Percentiles rank a stretch among this genome's conserved stretches.
These are phyloP conservation scores for Ceyx margarethae DNA, from an alignment of 2,113 vertebrate species.

Conservation along the genomic window DNA sequence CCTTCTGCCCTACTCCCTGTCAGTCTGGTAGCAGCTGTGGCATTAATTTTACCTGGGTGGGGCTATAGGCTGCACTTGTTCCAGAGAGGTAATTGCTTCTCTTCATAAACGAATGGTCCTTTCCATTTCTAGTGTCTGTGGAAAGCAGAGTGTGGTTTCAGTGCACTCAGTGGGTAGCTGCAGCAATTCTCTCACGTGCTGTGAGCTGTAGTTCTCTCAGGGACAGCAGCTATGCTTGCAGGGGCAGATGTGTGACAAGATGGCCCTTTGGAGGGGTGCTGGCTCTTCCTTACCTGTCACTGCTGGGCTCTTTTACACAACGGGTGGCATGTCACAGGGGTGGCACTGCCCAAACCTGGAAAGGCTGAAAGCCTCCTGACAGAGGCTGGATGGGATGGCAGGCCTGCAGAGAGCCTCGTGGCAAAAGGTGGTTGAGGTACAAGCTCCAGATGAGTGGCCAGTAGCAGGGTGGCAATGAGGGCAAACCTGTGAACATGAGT, in stretches of 20 bases:
- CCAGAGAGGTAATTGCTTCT: slow-evolving; percentile 25
- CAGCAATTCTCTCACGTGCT: not conserved
- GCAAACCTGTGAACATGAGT: not conserved
- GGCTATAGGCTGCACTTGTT: not conserved
- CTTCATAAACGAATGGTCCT: slow-evolving; percentile 6
- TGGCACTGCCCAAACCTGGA: not conserved
- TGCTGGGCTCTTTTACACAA: not conserved
- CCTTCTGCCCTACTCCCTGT: not conserved
- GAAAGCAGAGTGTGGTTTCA: not conserved
- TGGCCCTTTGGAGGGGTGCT: not conserved
- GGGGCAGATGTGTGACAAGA: fast-evolving
- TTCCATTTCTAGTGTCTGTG: not conserved
- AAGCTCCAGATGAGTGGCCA: not conserved
- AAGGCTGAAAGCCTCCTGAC: not conserved
- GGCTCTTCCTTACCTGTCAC: not conserved
- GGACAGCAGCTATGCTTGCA: not conserved
- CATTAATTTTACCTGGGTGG: slow-evolving; percentile 36
- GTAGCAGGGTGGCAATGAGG: not conserved
- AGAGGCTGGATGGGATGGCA: not conserved
- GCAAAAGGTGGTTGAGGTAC: not conserved
- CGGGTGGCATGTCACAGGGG: fast-evolving
- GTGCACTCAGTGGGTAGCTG: not conserved
- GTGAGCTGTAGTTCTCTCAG: not conserved
- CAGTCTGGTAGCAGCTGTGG: not conserved
- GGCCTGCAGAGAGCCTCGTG: not conserved